These are phyloP conservation scores for Montipora capitata DNA, from an alignment of 92 coral and sea anemone species.

Conservation along the genomic window DNA sequence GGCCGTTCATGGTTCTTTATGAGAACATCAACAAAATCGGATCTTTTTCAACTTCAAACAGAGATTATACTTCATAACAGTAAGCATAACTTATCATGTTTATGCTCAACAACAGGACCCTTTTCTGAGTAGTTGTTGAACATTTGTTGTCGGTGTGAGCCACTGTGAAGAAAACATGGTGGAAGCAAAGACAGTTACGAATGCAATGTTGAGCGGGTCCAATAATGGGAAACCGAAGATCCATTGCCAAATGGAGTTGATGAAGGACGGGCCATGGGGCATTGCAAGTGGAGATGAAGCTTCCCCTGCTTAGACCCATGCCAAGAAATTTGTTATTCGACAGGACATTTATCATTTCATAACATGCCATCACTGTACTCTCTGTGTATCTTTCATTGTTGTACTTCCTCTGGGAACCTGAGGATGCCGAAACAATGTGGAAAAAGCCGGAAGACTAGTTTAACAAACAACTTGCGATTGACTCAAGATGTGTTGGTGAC, in stretches of 20 bases:
- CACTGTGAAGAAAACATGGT: background rate
- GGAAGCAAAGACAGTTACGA: slow-evolving; percentile 7
- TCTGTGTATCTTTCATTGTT: slow-evolving; percentile 55
- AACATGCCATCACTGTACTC: too few relatives aligned
- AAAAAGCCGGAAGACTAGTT: slow-evolving; percentile 71
- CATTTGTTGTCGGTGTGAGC: background rate
- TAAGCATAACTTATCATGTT: too few relatives aligned
- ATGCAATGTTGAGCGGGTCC: slow-evolving; percentile 66
- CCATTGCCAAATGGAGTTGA: slow-evolving; percentile 72
- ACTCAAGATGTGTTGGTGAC: too few relatives aligned
- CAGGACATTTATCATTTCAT: too few relatives aligned
- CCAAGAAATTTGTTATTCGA: too few relatives aligned
- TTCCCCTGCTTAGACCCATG: too few relatives aligned
- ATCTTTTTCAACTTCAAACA: too few relatives aligned
- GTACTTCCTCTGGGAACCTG: slow-evolving; percentile 46
- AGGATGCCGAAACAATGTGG: slow-evolving; percentile 59
- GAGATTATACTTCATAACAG: too few relatives aligned
- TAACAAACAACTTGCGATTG: background rate
- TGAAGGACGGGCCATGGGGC: slow-evolving; percentile 70
- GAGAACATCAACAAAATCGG: too few relatives aligned
- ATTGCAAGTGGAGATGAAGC: slow-evolving; percentile 71
- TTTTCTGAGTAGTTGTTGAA: background rate
- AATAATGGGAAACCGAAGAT: slow-evolving; percentile 75
- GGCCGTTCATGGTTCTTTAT: too few relatives aligned
- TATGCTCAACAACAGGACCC: too few relatives aligned